phyloP scores from a whole-genome alignment of 2,113 vertebrate genomes.

The Lota lota region DNA sequence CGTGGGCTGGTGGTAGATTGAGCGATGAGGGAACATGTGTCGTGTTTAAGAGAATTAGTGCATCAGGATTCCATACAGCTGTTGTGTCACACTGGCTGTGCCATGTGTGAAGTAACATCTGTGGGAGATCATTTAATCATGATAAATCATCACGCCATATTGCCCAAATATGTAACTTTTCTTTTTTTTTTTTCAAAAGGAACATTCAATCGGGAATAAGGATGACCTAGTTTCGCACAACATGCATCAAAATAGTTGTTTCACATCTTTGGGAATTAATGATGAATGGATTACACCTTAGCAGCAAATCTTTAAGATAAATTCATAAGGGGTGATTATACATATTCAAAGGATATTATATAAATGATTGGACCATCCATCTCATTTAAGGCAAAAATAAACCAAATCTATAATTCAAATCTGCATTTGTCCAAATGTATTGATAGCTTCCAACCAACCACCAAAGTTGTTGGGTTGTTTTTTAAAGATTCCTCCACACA shows the following conservation, averaged over 20 bases:
- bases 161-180: constrained; percentile 56
- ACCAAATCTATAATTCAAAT: not conserved
- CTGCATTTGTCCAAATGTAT: not conserved
- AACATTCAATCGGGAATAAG: constrained; percentile 51
- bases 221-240: constrained; percentile 64
- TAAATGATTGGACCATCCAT: not conserved
- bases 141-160: constrained; percentile 64
- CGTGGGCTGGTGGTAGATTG: not conserved
- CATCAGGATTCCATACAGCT: constrained; percentile 52
- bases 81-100: constrained; percentile 46
- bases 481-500: too few relatives aligned
- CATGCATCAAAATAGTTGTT: constrained; percentile 52
- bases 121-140: constrained; percentile 67
- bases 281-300: constrained; percentile 62
- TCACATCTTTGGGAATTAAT: constrained; percentile 64
- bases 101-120: constrained; percentile 51
- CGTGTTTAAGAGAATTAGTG: constrained; percentile 20
- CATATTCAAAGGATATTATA: not conserved
- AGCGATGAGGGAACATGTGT: not conserved
- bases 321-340: constrained; percentile 46
- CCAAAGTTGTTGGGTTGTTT: too few relatives aligned
- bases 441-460: not conserved
- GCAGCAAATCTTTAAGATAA: constrained; percentile 49
- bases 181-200: constrained; percentile 15
- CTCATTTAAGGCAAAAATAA: constrained; percentile 28